Evolutionary conservation across 2,888 invertebrate genomes (phyloP).

Genomic region (Synanthedon andrenaeformis): DNA sequence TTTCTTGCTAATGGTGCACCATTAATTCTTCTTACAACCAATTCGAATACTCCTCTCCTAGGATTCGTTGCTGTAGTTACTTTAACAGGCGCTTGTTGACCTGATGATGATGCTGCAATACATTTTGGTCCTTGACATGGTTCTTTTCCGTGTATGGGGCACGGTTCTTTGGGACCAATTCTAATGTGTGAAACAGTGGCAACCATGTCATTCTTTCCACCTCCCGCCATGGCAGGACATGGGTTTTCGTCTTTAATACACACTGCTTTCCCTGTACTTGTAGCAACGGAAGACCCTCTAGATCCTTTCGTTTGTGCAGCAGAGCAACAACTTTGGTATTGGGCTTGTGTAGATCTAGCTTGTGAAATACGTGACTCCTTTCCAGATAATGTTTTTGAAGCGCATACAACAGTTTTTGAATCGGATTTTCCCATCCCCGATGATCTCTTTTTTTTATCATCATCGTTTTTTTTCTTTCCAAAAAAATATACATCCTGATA

Average conservation of each 20-base stretch:
- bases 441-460: constrained; percentile 14
- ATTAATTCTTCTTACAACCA: constrained; percentile 47
- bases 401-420: constrained; percentile 8
- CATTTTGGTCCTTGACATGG: constrained; percentile 51
- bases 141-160: constrained; percentile 36
- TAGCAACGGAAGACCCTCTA: constrained; percentile 17
- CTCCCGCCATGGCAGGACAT: constrained; percentile 22
- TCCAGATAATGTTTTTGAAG: constrained; percentile 5
- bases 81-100: constrained; percentile 40
- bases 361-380: background rate
- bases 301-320: constrained; percentile 22
- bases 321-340: constrained; percentile 10
- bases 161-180: constrained; percentile 40
- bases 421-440: constrained; percentile 35
- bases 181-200: constrained; percentile 50
- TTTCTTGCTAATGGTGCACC: constrained; percentile 56
- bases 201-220: constrained; percentile 33
- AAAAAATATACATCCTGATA: constrained; percentile 44
- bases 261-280: constrained; percentile 22
- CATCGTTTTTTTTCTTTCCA: constrained; percentile 28
- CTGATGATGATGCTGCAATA: constrained; percentile 25
- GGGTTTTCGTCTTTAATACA: constrained; percentile 31
- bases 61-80: constrained; percentile 44
- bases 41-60: constrained; percentile 55
- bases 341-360: constrained; percentile 12